These are phyloP conservation scores for Leptinotarsa rubiginosa DNA, from an alignment of 2,888 invertebrate genomes.

Conservation along the genomic window DNA sequence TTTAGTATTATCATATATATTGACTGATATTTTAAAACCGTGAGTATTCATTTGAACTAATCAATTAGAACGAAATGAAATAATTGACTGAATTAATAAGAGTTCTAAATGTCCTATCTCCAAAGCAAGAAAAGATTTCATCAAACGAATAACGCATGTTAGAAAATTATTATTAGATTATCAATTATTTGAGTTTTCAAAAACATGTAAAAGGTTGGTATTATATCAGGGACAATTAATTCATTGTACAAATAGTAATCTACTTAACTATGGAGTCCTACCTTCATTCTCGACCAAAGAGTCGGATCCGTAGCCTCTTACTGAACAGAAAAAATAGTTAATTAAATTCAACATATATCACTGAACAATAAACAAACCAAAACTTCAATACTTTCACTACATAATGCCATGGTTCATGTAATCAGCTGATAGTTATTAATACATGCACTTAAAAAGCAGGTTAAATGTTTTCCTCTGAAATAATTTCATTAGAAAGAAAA, in stretches of 20 bases:
- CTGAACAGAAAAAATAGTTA: conserved; percentile 61
- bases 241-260: conserved; percentile 8
- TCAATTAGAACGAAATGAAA: no score
- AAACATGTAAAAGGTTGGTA: not conserved
- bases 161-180: no score
- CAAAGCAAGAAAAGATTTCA: no score
- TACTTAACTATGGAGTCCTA: conserved; percentile 61
- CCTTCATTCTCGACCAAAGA: conserved; percentile 72
- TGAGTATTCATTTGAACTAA: no score
- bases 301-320: conserved; percentile 68
- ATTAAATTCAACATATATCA: conserved; percentile 36
- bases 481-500: conserved; percentile 25
- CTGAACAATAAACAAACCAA: conserved; percentile 30
- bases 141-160: no score
- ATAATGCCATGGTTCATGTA: conserved; percentile 56
- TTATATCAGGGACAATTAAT: not conserved
- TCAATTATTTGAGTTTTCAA: not conserved
- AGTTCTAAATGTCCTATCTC: no score
- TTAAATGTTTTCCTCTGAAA: not conserved
- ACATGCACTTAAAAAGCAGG: conserved; percentile 3
- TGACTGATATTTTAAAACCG: no score
- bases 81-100: no score
- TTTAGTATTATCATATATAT: no score
- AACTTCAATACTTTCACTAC: conserved; percentile 50
- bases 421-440: conserved; percentile 27